Conservation (phyloP, 1,140 invertebrate species). For the Aphis gossypii region DNA sequence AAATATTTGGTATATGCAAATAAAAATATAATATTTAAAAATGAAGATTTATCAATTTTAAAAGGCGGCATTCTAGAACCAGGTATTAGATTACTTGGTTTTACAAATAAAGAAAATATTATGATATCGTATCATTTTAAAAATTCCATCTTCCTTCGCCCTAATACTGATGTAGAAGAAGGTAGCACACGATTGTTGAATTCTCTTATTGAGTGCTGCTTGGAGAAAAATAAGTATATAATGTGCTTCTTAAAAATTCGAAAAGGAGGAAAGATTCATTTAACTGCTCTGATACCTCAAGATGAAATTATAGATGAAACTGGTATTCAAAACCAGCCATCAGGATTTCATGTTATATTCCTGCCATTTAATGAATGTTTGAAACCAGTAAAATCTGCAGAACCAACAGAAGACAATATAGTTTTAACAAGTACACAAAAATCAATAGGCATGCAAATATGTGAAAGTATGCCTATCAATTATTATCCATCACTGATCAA, state of each 20-base stretch:
- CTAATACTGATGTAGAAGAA: conserved; percentile 11
- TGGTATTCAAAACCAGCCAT: neutral
- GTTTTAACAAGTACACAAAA: neutral
- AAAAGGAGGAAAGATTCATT: conserved; percentile 27
- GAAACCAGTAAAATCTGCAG: neutral
- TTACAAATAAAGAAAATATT: conserved; percentile 33
- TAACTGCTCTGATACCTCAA: conserved; percentile 51
- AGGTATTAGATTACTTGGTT: conserved; percentile 50
- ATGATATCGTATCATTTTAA: conserved; percentile 39
- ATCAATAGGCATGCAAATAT: neutral
- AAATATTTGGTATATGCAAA: conserved; percentile 28
- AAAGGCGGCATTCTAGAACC: conserved; percentile 9
- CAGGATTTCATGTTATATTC: conserved; percentile 55
- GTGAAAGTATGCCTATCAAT: conserved; percentile 31
- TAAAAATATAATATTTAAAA: conserved; percentile 22
- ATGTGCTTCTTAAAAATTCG: conserved; percentile 47
- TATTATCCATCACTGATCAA: conserved; percentile 33
- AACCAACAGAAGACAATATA: neutral
- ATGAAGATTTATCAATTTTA: conserved; percentile 28
- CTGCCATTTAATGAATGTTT: conserved; percentile 49
- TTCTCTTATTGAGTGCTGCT: conserved; percentile 19
- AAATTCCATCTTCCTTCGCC: conserved; percentile 21
- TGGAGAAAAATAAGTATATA: conserved; percentile 50
- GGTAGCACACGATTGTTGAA: conserved; percentile 13
- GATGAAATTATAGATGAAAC: conserved; percentile 26